These are phyloP conservation scores for Scophthalmus maximus DNA, from an alignment of 2,113 vertebrate genomes.

Conservation along the genomic window DNA sequence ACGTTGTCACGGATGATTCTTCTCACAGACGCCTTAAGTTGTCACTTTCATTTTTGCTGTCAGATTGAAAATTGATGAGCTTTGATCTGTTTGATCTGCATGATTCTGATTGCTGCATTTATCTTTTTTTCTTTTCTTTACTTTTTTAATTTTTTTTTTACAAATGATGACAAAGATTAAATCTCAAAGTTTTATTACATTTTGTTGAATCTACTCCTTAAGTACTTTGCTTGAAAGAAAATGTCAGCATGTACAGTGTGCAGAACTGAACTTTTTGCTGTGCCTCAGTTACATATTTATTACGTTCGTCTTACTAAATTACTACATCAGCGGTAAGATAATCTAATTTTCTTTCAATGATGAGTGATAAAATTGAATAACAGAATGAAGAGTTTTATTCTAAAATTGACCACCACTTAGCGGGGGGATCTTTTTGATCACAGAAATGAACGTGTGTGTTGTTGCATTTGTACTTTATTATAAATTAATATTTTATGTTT, in stretches of 20 bases:
- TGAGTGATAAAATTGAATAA: neutral
- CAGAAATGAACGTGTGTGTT: neutral
- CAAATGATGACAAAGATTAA: neutral
- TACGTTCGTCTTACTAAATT: slow-evolving; percentile 1
- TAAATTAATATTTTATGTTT: neutral
- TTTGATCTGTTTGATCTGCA: neutral
- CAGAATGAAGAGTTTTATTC: slow-evolving; percentile 2
- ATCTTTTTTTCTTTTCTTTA: neutral
- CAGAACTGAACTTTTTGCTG: slow-evolving; percentile 38
- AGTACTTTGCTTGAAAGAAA: neutral
- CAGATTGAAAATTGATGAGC: neutral
- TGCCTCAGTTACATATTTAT: neutral
- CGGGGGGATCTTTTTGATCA: neutral
- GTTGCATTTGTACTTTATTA: neutral
- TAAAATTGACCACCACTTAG: neutral
- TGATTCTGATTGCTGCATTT: neutral
- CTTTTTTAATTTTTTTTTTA: too few species aligned
- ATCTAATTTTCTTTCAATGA: neutral
- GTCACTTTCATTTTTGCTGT: neutral
- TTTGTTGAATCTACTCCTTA: slow-evolving; percentile 5
- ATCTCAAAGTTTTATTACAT: neutral
- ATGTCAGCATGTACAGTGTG: neutral
- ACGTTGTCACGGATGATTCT: neutral
- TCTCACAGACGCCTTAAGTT: slow-evolving; percentile 32
- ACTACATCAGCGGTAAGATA: neutral